A percentile compares a stretch with the other conserved stretches of the same genome.
These are phyloP conservation scores for Choreutis nemorana DNA, from an alignment of 2,888 invertebrate species.

Conservation along the genomic window DNA sequence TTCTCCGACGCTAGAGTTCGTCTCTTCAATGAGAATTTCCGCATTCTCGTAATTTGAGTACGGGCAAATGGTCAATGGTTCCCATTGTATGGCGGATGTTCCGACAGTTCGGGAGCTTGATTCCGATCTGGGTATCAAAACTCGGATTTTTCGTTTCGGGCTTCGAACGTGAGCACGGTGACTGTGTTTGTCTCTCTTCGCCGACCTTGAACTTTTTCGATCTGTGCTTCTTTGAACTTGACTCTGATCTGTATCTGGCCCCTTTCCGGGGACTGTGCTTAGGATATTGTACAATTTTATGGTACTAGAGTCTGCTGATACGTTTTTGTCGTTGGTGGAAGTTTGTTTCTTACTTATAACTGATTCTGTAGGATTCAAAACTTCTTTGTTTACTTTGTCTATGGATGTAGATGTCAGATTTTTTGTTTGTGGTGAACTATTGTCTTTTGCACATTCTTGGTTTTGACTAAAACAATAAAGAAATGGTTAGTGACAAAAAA, in stretches of 20 bases:
- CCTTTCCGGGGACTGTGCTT: conserved; percentile 8
- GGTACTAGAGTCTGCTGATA: conserved; percentile 31
- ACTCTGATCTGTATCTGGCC: conserved; percentile 9
- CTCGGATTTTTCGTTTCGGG: conserved; percentile 29
- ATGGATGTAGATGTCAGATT: no score
- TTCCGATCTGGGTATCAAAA: conserved; percentile 16
- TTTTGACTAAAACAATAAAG: no score
- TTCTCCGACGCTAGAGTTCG: conserved; percentile 10
- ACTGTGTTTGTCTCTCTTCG: conserved; percentile 25
- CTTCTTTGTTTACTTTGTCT: no score
- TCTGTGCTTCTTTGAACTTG: conserved; percentile 15
- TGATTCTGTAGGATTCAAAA: no score
- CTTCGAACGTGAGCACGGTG: conserved; percentile 48
- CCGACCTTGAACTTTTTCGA: conserved; percentile 15
- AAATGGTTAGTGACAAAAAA: no score
- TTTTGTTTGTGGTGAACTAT: no score
- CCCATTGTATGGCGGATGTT: conserved; percentile 17
- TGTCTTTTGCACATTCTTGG: no score
- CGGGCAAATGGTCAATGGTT: conserved; percentile 25
- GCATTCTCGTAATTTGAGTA: conserved; percentile 21
- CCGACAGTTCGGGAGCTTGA: no score
- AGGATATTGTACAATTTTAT: conserved; percentile 23
- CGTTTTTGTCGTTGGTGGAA: conserved; percentile 31
- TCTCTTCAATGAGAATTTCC: conserved; percentile 8
- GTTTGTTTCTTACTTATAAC: no score